phyloP scores from a whole-genome alignment of 2,113 vertebrate genomes.

The Zeus faber region DNA sequence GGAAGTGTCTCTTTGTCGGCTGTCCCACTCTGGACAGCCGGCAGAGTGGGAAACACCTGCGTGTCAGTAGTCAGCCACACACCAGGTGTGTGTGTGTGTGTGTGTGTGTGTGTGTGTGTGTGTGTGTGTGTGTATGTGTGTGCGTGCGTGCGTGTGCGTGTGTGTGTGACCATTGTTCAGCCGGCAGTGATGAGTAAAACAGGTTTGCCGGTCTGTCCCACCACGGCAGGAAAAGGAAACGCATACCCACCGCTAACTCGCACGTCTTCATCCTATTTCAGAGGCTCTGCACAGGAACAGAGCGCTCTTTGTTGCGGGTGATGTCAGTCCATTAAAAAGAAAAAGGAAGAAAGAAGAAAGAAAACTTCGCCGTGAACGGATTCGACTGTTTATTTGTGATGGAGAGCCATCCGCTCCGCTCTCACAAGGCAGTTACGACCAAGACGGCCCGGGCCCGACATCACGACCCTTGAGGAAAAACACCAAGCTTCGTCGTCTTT shows the following conservation, averaged over 20 bases:
- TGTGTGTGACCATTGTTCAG: conserved; percentile 34
- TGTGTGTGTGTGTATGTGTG: neutral
- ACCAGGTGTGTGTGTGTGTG: conserved; percentile 3
- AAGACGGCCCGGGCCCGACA: no score
- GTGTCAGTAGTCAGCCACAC: conserved; percentile 1
- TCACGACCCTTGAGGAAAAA: no score
- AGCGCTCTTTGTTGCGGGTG: neutral
- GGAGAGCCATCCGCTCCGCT: no score
- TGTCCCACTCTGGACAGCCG: conserved; percentile 31
- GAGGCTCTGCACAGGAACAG: neutral
- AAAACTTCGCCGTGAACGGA: no score
- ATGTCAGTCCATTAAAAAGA: conserved; percentile 1
- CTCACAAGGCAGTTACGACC: no score
- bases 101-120: conserved; percentile 4
- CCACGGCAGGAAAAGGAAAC: conserved; percentile 44
- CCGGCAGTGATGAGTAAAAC: conserved; percentile 23
- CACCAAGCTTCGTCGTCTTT: no score
- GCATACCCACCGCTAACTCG: conserved; percentile 31
- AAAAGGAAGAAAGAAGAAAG: neutral
- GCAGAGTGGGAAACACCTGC: conserved; percentile 69
- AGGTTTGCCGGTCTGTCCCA: conserved; percentile 2
- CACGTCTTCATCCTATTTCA: conserved; percentile 20
- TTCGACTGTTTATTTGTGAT: no score
- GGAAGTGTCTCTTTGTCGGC: no score
- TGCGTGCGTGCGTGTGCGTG: conserved; percentile 3